Evolutionary conservation across 2,888 invertebrate species (phyloP), one percentile per base, ranked within the genome.

Genomic region (Germaria angustata): DNA sequence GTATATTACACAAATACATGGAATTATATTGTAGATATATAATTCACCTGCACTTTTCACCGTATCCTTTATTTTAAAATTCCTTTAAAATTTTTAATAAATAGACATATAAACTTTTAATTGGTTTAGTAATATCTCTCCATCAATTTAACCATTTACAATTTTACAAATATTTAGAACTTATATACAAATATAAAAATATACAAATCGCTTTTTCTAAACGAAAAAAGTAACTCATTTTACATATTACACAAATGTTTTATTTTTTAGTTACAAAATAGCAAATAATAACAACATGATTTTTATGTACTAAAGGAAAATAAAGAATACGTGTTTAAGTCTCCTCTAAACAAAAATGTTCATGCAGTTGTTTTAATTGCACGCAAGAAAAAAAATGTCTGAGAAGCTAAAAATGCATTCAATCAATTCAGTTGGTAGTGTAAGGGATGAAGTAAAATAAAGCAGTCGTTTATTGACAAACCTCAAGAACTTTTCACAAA

Each of bases 241-340:
- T 28, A 66, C 69, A 78, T 59, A 72, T 61, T 44, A 72, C 77
- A 72, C 24, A 66, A 46, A 77, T 24, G 20, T 5, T 61, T 79
- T 79, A 75, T 81, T 81, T 75, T 76, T 57, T 79, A 79, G 65
- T 79, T 75, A 79, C 66, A 69, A 49, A 53, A 46, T 46, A 69
- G 24, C 34, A 57, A 51, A 39, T 46, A 76, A 65, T 15, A 36
- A 68, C 28, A 36, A 22, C 34, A 80, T 63, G 39, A 65, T 71
- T 71, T 80, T 71, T 76, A 71, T 63, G 63, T 59, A 66, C 51
- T 51, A 73, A 46, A 71, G 24, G 13, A n/a, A 49, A 59, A 59
- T 79, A 77, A 80, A 75, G 49, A 61, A 69, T 44, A 66, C n/a
- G 46, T 57, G 39, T 61, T 68, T 55, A 69, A 69, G 55, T 75